Conservation (phyloP, 2,113 vertebrate species). For the Riparia riparia region DNA sequence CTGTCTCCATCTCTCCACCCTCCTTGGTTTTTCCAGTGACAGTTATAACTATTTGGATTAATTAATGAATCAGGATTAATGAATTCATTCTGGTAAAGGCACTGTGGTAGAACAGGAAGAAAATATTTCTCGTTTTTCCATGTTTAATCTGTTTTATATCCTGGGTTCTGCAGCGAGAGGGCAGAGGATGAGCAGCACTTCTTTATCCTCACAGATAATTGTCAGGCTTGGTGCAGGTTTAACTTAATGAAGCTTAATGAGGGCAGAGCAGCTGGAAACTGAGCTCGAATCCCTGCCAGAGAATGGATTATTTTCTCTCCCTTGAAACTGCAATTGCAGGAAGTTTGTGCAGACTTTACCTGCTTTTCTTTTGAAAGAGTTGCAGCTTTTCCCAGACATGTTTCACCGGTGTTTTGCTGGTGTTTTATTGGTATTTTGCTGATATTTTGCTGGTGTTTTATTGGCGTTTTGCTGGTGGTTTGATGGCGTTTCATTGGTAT, state of each 20-base stretch:
- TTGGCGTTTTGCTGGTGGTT: fast-evolving
- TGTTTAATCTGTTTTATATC: neutral
- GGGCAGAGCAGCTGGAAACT: neutral
- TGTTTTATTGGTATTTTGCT: neutral
- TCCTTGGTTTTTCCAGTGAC: neutral
- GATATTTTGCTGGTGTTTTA: fast-evolving
- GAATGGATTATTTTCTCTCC: neutral
- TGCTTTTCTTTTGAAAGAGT: too few species aligned
- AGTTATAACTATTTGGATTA: too few species aligned
- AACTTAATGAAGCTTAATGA: neutral
- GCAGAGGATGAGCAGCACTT: neutral
- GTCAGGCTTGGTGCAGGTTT: neutral
- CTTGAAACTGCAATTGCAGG: fast-evolving
- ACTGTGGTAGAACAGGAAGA: neutral
- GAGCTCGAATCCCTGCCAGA: neutral
- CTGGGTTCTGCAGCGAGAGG: too few species aligned
- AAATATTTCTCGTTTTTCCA: fast-evolving
- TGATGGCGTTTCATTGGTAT: fast-evolving
- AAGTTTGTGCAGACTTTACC: neutral
- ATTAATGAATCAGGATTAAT: neutral
- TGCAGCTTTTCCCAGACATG: neutral
- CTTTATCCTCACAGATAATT: neutral
- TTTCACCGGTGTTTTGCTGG: neutral
- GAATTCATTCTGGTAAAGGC: neutral
- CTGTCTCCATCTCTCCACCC: fast-evolving